Conservation (phyloP, 2,888 invertebrate genomes). For the Dynastes hyllus region DNA sequence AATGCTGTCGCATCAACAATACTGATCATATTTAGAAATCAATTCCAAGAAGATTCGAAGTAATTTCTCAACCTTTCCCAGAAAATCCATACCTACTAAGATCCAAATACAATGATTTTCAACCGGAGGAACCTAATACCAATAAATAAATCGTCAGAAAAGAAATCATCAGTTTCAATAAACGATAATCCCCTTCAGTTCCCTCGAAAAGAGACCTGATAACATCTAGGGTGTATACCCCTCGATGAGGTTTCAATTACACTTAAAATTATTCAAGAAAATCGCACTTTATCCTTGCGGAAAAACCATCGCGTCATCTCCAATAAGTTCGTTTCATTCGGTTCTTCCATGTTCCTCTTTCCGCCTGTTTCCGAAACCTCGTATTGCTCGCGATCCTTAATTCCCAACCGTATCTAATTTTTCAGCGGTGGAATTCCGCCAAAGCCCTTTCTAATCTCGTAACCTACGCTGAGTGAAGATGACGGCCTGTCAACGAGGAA, state of each 20-base stretch:
- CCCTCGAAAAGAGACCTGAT: background rate
- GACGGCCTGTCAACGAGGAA: constrained; percentile 28
- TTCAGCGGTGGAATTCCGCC: constrained; percentile 29
- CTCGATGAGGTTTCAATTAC: constrained; percentile 40
- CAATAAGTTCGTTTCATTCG: constrained; percentile 30
- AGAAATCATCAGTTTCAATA: constrained; percentile 58
- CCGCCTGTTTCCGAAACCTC: background rate
- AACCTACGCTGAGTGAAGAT: constrained; percentile 22
- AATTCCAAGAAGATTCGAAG: no score
- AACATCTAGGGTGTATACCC: background rate
- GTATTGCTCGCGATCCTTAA: constrained; percentile 49
- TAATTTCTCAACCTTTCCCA: no score
- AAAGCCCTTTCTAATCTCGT: constrained; percentile 26
- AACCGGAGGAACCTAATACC: constrained; percentile 31
- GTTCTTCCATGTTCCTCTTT: constrained; percentile 2
- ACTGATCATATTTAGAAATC: no score
- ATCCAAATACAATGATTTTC: background rate
- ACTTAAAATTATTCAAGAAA: constrained; percentile 47
- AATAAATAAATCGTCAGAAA: constrained; percentile 52
- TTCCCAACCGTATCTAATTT: constrained; percentile 53
- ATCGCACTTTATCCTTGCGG: constrained; percentile 45
- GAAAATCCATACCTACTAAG: no score
- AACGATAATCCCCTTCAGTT: constrained; percentile 50
- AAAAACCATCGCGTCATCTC: constrained; percentile 40
- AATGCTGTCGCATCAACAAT: no score